Base-by-base conservation (phyloP, 2,113 vertebrate species). In the Triplophysa dalaica region DNA sequence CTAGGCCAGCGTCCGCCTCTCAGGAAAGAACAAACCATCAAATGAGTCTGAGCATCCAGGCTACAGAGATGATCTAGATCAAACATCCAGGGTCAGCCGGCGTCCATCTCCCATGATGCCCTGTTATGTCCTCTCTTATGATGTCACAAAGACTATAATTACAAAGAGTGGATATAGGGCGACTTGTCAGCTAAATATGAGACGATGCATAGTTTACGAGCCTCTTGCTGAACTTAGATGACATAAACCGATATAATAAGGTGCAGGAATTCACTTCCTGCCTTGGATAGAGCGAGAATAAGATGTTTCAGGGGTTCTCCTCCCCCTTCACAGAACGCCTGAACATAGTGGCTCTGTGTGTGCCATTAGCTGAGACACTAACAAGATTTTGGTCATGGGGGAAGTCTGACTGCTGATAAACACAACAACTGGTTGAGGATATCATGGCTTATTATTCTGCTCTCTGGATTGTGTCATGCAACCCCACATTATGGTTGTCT, bases 321-420 rank as follows among this genome's bases (percentile, higher is more conserved):
- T 56, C 41, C n/a, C 38, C 19, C 3, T 60, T 6, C 9, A 56
- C 24, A 38, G 9, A n/a, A 19, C 12, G 17, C 10, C 1, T 13
- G 61, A 63, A 70, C 50, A 33, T 2, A 4, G 10, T 52, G n/a
- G 41, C 8, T 61, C 22, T 65, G 41, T 69, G 54, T 75, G 70
- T 64, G 26, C 70, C 21, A 21, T 58, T 33, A 48, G 48, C 11
- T 12, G 43, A 78, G 65, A 76, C 43, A n/a, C 50, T 66, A 62
- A 79, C 41, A 54, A 66, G 56, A 38, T 58, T 72, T 22, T 66
- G 56, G 78, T 84, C 81, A 84, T 79, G 85, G 85, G 77, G 80
- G 67, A 82, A 58, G 24, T 77, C 77, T 70, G 26, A 41, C 77
- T 41, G 43, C 80, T 81, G 74, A 82, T 81, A 82, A 82, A 81